Evolutionary conservation across 2,888 invertebrate species (phyloP).

Genomic region (Euzophera pinguis): DNA sequence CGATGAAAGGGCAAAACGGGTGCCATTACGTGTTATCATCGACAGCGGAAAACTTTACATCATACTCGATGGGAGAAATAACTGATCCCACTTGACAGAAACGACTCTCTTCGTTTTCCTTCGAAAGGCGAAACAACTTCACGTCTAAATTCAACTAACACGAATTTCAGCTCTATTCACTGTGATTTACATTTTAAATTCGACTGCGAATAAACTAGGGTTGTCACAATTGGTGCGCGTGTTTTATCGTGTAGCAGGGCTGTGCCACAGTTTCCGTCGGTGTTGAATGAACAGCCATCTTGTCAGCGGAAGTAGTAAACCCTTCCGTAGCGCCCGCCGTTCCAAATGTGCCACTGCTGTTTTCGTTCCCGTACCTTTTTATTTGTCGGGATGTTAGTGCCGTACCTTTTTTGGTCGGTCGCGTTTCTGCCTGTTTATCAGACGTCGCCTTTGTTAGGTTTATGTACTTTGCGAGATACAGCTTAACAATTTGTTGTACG

Average conservation of each 20-base stretch:
- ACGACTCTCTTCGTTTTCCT: constrained; percentile 52
- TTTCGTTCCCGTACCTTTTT: constrained; percentile 39
- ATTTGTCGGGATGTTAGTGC: constrained; percentile 34
- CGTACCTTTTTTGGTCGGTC: constrained; percentile 36
- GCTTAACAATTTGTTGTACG: constrained; percentile 6
- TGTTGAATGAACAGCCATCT: constrained; percentile 71
- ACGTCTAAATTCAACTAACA: neutral
- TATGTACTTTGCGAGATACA: constrained; percentile 2
- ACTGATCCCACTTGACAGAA: constrained; percentile 63
- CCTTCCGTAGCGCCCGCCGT: constrained; percentile 68
- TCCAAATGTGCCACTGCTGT: constrained; percentile 43
- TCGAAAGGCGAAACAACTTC: constrained; percentile 21
- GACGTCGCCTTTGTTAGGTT: constrained; percentile 10
- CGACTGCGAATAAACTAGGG: neutral
- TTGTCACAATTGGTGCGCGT: constrained; percentile 27
- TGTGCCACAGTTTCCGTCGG: constrained; percentile 66
- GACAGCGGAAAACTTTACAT: constrained; percentile 67
- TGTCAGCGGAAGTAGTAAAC: constrained; percentile 78
- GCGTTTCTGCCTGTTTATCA: constrained; percentile 11
- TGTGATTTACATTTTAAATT: constrained; percentile 9
- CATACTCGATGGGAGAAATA: constrained; percentile 70
- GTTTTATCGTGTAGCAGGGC: constrained; percentile 56
- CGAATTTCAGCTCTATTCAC: constrained; percentile 13
- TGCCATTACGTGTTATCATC: constrained; percentile 62
- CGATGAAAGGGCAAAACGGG: constrained; percentile 45